Evolutionary conservation across 1,140 invertebrate genomes (phyloP).

Genomic region (Vanessa tameamea): DNA sequence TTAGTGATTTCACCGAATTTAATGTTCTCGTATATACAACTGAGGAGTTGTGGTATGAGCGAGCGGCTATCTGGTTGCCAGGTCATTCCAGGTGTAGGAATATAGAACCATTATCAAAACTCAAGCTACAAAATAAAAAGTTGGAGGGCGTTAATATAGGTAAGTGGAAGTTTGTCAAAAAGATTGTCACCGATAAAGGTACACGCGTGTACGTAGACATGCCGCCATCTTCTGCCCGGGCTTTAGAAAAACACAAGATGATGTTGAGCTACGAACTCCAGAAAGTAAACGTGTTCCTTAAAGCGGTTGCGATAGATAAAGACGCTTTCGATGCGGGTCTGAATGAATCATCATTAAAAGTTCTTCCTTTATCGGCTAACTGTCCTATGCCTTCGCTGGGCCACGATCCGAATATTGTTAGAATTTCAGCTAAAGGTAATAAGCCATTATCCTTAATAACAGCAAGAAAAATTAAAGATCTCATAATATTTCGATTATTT

Average conservation of each 20-base stretch:
- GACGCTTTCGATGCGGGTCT: constrained; percentile 66
- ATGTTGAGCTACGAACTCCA: constrained; percentile 69
- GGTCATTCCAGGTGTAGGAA: constrained; percentile 62
- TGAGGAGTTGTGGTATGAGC: constrained; percentile 69
- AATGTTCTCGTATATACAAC: constrained; percentile 64
- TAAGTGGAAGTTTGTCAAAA: constrained; percentile 73
- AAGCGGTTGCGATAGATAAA: constrained; percentile 67
- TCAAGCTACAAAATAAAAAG: constrained; percentile 65
- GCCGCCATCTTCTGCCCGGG: constrained; percentile 61
- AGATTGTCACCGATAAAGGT: constrained; percentile 60
- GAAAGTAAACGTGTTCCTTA: constrained; percentile 68
- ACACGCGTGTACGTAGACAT: constrained; percentile 71
- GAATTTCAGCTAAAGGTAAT: constrained; percentile 55
- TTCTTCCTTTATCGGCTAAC: constrained; percentile 34
- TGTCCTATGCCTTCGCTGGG: constrained; percentile 53
- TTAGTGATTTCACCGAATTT: constrained; percentile 51
- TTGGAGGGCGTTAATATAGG: constrained; percentile 58
- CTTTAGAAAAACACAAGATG: constrained; percentile 61
- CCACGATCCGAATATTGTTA: constrained; percentile 47
- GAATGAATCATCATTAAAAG: constrained; percentile 43
- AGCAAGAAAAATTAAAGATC: constrained; percentile 63
- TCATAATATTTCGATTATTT: constrained; percentile 58
- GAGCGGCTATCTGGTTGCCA: constrained; percentile 73
- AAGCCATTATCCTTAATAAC: constrained; percentile 47
- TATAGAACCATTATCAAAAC: constrained; percentile 60